A percentile compares a stretch with the other conserved stretches of the same genome.
phyloP scores from a whole-genome alignment of 1,140 invertebrate genomes.

The Nasonia giraulti region DNA sequence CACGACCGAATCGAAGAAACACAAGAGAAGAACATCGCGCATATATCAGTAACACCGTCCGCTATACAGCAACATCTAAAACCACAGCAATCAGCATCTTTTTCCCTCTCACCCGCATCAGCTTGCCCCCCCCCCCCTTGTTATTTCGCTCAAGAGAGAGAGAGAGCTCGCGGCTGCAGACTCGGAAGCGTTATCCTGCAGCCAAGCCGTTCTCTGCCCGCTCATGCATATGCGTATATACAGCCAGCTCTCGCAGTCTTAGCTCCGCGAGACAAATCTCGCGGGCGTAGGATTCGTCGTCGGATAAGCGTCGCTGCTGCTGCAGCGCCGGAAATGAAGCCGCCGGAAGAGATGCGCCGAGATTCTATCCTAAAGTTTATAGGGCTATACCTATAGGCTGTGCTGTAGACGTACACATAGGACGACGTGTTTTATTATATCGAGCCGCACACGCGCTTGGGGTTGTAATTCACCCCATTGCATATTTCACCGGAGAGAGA shows the following conservation, averaged over 20 bases:
- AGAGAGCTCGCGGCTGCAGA: too few relatives aligned
- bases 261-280: constrained; percentile 6
- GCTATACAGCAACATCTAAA: too few relatives aligned
- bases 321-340: neutral
- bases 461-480: constrained; percentile 14
- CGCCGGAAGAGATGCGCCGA: constrained; percentile 2
- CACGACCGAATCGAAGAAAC: too few relatives aligned
- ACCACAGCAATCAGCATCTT: too few relatives aligned
- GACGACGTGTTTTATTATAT: constrained; percentile 9
- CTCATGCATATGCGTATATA: constrained; percentile 1
- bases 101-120: neutral
- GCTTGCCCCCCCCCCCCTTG: neutral
- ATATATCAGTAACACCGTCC: too few relatives aligned
- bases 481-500: neutral
- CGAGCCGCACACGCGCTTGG: neutral
- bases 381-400: neutral
- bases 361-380: neutral
- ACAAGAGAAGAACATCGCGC: too few relatives aligned
- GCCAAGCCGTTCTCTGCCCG: neutral
- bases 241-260: neutral
- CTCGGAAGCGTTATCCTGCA: neutral
- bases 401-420: neutral
- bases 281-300: neutral
- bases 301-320: neutral
- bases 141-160: neutral